These are phyloP conservation scores for Drymonia ruficornis DNA, from an alignment of 2,888 invertebrate species.

Conservation along the genomic window DNA sequence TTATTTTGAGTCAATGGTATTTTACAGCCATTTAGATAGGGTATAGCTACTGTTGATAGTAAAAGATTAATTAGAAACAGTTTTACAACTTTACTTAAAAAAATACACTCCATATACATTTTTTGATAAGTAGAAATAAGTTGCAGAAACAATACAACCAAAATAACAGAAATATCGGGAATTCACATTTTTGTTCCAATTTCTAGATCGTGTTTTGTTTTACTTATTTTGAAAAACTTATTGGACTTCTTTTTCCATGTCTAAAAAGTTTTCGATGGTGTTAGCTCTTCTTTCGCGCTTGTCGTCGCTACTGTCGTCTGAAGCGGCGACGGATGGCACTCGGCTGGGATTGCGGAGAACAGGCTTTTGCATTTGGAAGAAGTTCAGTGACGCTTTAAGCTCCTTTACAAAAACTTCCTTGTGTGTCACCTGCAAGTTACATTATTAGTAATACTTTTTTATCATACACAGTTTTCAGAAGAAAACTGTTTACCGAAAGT, in stretches of 20 bases:
- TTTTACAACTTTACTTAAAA: too few species aligned
- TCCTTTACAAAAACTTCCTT: constrained; percentile 82
- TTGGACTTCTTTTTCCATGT: constrained; percentile 63
- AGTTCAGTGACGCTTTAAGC: constrained; percentile 72
- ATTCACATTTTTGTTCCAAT: neutral
- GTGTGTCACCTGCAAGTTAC: constrained; percentile 76
- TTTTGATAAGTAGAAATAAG: too few species aligned
- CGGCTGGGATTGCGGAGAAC: constrained; percentile 73
- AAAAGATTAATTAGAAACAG: too few species aligned
- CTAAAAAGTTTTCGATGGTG: constrained; percentile 62
- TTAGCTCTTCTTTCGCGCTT: constrained; percentile 43
- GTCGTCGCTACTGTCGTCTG: constrained; percentile 25
- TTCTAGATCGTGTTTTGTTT: neutral
- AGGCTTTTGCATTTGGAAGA: constrained; percentile 73
- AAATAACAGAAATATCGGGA: too few species aligned
- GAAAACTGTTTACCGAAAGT: too few species aligned
- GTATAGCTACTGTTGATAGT: too few species aligned
- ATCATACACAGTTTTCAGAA: too few species aligned
- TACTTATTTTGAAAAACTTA: constrained; percentile 13
- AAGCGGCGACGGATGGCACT: constrained; percentile 64
- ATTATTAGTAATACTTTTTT: constrained; percentile 6
- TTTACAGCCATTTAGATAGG: too few species aligned
- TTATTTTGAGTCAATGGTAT: too few species aligned
- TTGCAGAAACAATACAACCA: too few species aligned
- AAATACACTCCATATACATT: too few species aligned